Conservation (phyloP, 2,888 invertebrate genomes). For the Synanthedon andrenaeformis region DNA sequence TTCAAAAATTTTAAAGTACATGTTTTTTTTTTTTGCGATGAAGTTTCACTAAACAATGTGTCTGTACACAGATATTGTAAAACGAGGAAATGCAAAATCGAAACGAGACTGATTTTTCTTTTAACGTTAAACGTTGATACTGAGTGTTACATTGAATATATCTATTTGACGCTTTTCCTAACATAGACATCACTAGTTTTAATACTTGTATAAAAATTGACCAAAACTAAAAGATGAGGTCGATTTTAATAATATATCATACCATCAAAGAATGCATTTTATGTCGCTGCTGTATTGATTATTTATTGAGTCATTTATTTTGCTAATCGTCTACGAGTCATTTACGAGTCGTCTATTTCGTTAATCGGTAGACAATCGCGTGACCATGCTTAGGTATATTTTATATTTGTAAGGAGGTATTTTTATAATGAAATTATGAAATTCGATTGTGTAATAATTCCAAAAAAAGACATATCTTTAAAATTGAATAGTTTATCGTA, state of each 20-base stretch:
- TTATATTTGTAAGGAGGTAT: background rate
- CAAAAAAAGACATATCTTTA: constrained; percentile 40
- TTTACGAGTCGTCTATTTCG: background rate
- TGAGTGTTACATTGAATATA: too few species aligned
- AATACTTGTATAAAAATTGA: too few species aligned
- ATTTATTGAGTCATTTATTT: background rate
- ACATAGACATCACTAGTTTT: too few species aligned
- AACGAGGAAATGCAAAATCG: background rate
- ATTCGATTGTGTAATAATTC: constrained; percentile 14
- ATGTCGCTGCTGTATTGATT: too few species aligned
- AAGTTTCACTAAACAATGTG: too few species aligned
- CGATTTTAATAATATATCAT: too few species aligned
- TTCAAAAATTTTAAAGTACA: too few species aligned
- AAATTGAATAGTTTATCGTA: constrained; percentile 7
- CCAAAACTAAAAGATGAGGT: too few species aligned
- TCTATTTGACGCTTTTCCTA: too few species aligned
- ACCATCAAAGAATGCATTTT: too few species aligned
- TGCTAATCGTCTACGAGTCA: background rate
- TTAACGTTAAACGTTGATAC: background rate
- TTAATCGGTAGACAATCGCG: background rate
- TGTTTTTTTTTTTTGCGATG: too few species aligned
- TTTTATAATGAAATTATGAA: constrained; percentile 2
- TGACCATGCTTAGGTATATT: background rate
- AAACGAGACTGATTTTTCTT: background rate
- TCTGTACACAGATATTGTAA: too few species aligned